Evolutionary conservation across 2,797 vertebrate species (phyloP).

Genomic region (Leptatherina wallacei): DNA sequence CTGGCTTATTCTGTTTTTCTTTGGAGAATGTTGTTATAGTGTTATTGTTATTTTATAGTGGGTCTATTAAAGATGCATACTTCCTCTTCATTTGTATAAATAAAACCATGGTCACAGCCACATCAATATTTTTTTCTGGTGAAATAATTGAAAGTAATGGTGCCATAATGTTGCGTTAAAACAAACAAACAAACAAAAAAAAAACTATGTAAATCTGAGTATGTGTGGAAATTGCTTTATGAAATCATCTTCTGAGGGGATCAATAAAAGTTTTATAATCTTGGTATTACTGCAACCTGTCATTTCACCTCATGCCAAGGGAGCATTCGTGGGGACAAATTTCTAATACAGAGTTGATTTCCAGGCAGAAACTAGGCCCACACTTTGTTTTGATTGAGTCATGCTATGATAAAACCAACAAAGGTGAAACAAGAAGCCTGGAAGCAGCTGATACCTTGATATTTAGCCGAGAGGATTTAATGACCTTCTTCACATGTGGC

Average conservation of each 20-base stretch:
- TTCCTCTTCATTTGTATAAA: slow-evolving; percentile 79
- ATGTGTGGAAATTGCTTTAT: slow-evolving; percentile 79
- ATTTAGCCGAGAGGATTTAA: slow-evolving; percentile 26
- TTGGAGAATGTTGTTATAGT: slow-evolving; percentile 73
- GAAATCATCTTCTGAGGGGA: slow-evolving; percentile 76
- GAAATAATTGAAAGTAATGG: slow-evolving; percentile 74
- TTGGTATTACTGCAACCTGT: slow-evolving; percentile 76
- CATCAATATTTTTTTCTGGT: slow-evolving; percentile 71
- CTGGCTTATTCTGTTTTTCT: slow-evolving; percentile 59
- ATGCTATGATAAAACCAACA: slow-evolving; percentile 23
- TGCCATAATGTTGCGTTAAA: slow-evolving; percentile 74
- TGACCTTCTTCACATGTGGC: not conserved
- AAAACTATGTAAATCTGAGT: slow-evolving; percentile 67
- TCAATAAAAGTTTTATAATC: slow-evolving; percentile 82
- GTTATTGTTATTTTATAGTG: slow-evolving; percentile 74
- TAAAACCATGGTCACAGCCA: slow-evolving; percentile 74
- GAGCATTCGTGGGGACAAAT: slow-evolving; percentile 20
- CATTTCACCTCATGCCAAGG: slow-evolving; percentile 59
- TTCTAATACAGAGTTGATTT: slow-evolving; percentile 8
- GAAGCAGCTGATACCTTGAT: slow-evolving; percentile 28
- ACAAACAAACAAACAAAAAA: slow-evolving; percentile 15
- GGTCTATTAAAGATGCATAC: slow-evolving; percentile 64
- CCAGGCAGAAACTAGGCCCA: slow-evolving; percentile 9
- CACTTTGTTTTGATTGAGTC: slow-evolving; percentile 26
- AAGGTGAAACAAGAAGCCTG: slow-evolving; percentile 34